Evolutionary conservation across 2,797 vertebrate species (phyloP).

Genomic region (Leptoclinus maculatus): DNA sequence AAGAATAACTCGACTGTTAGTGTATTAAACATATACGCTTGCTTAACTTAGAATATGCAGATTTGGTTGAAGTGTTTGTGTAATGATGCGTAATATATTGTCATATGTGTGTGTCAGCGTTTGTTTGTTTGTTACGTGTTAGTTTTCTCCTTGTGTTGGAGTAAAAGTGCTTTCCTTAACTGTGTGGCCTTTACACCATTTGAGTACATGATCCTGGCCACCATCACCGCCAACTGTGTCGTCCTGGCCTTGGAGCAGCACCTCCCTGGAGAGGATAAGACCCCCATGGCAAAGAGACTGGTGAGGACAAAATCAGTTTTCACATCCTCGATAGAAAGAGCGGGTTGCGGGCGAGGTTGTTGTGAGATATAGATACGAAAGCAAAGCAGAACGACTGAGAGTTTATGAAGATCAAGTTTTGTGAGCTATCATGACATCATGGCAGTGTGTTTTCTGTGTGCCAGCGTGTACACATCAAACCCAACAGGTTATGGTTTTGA

Average conservation of each 20-base stretch:
- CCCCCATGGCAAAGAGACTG: conserved; percentile 97
- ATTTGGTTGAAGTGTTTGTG: background rate
- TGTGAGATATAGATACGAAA: background rate
- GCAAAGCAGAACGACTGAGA: background rate
- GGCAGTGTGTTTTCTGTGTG: background rate
- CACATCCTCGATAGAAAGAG: background rate
- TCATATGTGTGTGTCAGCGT: background rate
- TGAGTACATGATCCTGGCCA: conserved; percentile 99
- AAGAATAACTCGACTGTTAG: conserved; percentile 1
- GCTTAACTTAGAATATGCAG: background rate
- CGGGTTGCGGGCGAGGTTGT: background rate
- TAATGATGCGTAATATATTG: background rate
- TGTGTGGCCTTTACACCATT: conserved; percentile 89
- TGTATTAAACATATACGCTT: background rate
- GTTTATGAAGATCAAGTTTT: conserved; percentile 1
- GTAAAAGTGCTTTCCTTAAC: conserved; percentile 86
- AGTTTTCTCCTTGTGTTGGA: conserved; percentile 3
- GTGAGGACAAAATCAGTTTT: conserved; percentile 81
- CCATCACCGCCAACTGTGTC: conserved; percentile 98
- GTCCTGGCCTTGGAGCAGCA: conserved; percentile 98
- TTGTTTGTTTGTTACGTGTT: background rate
- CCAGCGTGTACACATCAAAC: background rate
- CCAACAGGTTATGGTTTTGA: background rate
- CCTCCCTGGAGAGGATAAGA: conserved; percentile 98
- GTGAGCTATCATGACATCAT: background rate